Evolutionary conservation across 2,113 vertebrate species (phyloP), one percentile per base, ranked within the genome.

Genomic region (Pagrus major): DNA sequence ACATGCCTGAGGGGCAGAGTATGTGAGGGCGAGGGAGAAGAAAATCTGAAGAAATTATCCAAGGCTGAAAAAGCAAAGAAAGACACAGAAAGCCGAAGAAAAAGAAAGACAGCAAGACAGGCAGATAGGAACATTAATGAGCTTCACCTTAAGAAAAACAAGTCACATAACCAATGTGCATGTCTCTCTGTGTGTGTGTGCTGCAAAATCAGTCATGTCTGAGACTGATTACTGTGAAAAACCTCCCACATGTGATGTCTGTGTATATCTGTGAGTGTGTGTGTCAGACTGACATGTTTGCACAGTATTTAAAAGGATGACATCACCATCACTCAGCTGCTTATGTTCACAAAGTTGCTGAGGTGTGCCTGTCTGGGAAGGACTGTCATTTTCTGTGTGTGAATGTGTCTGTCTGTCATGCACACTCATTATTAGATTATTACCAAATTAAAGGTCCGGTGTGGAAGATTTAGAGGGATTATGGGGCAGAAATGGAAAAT

Each of bases 1-100:
- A 69, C 14, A 29, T 0, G 80, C 87, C 70, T 31, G 4, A 63
- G 81, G n/a, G n/a, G 90, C 79, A 44, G 47, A 81, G 76, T 66
- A 21, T 70, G 49, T 20, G 15, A 68, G 37, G 31, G 31, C 44
- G n/a, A 68, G 56, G 46, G 44, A 71, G 37, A 47, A 44, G 46
- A 15, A 49, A 23, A 51, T 44, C 41, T 18, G 21, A 81, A 52
- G 23, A 55, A 46, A 31, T 33, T 0, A 37, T 39, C 58, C 41
- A 25, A 58, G 35, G 8, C 12, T 7, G 8, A 37, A 56, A 80
- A 54, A 76, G 64, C 9, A 60, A 49, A 41, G 10, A n/a, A 29
- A 63, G 15, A 44, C 49, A 20, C 7, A 21, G 1, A 33, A 16
- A 15, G 6, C n/a, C n/a, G n/a, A n/a, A n/a, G n/a, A n/a, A n/a